phyloP scores from a whole-genome alignment of 2,113 vertebrate species.

The Lagopus muta region DNA sequence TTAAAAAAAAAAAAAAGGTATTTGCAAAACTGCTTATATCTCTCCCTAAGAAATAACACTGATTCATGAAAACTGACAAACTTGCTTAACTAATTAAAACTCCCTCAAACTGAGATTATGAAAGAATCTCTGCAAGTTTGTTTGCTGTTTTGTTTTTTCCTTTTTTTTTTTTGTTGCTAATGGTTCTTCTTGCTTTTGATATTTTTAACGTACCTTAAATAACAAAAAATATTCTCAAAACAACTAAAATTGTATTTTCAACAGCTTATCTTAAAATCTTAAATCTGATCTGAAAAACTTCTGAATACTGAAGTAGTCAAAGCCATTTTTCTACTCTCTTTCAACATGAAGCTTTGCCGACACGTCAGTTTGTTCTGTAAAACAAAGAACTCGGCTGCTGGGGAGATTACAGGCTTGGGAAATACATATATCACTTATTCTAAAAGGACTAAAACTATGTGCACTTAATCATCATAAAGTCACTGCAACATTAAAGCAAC shows the following conservation, averaged over 20 bases:
- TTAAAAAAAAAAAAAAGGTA: neutral
- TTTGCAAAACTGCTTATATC: neutral
- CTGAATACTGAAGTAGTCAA: neutral
- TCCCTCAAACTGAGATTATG: neutral
- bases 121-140: neutral
- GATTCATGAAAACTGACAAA: neutral
- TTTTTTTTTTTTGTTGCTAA: neutral
- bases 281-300: neutral
- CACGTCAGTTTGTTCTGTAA: neutral
- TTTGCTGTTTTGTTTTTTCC: too few relatives aligned
- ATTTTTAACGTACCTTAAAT: neutral
- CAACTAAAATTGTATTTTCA: neutral
- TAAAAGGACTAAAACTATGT: neutral
- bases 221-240: neutral
- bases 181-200: neutral
- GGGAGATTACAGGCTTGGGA: neutral
- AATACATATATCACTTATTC: neutral
- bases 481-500: neutral
- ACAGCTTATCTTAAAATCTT: neutral
- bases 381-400: neutral
- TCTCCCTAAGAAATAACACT: neutral
- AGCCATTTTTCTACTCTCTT: neutral
- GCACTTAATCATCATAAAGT: neutral
- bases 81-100: neutral
- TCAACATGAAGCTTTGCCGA: neutral